phyloP scores from a whole-genome alignment of 2,113 vertebrate genomes.

The Rhadina sibilatrix region DNA sequence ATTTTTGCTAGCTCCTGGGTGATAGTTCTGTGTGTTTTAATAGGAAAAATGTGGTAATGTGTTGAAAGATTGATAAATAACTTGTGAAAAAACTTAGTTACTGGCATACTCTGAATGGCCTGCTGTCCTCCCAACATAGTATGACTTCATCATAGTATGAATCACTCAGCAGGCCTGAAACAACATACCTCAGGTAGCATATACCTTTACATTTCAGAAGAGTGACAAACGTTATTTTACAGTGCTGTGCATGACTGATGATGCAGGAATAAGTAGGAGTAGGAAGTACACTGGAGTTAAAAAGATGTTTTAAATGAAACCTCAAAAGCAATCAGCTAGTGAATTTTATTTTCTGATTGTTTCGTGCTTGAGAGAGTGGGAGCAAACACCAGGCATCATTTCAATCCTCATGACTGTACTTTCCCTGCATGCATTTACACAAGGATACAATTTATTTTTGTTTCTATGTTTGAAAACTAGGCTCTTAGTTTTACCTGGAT shows the following conservation, averaged over 20 bases:
- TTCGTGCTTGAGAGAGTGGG: not conserved
- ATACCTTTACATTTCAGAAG: not conserved
- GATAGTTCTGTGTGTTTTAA: not conserved
- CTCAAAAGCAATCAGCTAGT: not conserved
- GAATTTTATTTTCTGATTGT: not conserved
- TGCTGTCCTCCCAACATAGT: not conserved
- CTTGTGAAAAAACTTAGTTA: not conserved
- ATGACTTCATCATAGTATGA: not conserved
- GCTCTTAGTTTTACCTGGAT: not conserved
- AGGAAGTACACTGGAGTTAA: not conserved
- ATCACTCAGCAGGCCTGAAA: not conserved
- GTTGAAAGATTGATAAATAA: constrained; percentile 19
- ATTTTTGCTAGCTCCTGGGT: not conserved
- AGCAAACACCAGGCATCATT: not conserved
- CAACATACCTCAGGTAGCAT: not conserved
- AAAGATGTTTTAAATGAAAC: not conserved
- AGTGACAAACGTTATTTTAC: constrained; percentile 1
- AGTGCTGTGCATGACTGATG: not conserved
- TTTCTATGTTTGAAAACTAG: not conserved
- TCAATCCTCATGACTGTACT: not conserved
- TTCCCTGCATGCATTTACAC: not conserved
- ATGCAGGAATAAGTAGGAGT: constrained; percentile 9
- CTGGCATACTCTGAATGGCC: not conserved
- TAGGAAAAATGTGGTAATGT: not conserved
- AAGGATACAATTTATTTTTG: not conserved